Evolutionary conservation across 2,888 invertebrate species (phyloP), one percentile per base, ranked within the genome.

Genomic region (Deladenus siricidicola): DNA sequence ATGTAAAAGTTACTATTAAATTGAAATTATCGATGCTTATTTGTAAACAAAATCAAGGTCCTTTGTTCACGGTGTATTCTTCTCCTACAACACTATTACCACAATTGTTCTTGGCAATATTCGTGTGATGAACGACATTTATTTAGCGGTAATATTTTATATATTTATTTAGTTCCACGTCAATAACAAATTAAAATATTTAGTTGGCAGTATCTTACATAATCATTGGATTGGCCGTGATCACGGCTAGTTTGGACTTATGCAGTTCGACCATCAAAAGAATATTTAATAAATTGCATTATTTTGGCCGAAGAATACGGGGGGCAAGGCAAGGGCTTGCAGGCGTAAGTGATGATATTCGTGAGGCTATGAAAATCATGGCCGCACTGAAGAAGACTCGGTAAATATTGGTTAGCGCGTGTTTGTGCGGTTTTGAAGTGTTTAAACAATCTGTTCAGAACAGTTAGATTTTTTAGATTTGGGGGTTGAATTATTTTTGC

Each of bases 61-160:
- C 4, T 79, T 79, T 64, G 70, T 78, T 30, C 78, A 79, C 63
- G 79, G 78, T 10, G 71, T 79, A 21, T 78, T 78, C 66, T 79
- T 79, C 64, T 73, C 73, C 10, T 79, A 79, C 71, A 79, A 79
- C 67, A 79, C 79, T 19, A 79, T 79, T 60, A 79, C 79, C 10
- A 78, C 78, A n/a, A 79, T 79, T 44, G 75, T 76, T 48, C 63
- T 79, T 28, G 79, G 79, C 54, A 79, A 79, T 56, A 76, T 79
- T 52, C 66, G 74, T 42, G 75, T 79, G 55, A 64, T 67, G 48
- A 72, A 68, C 51, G 69, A 75, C 44, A 65, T 72, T 45, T 76
- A 74, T 66, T 58, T 76, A 39, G 64, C 53, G 23, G 56, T 64
- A 23, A 17, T 49, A 34, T 19, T 60, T 17, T 48, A 3, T 34